Evolutionary conservation across 2,113 vertebrate genomes (phyloP).

Genomic region (Anarrhichthys ocellatus): DNA sequence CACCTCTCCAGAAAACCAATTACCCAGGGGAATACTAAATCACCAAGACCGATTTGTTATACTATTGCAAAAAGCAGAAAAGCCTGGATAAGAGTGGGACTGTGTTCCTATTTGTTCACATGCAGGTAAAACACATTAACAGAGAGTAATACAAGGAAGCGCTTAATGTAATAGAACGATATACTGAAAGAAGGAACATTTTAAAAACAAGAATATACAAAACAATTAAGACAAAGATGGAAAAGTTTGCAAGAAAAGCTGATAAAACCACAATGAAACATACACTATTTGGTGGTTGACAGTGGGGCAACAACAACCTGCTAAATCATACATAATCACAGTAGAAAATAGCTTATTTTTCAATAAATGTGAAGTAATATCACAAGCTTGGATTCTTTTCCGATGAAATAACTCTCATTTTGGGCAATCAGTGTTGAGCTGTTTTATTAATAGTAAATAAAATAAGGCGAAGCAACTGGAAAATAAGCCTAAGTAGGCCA

Average conservation of each 20-base stretch:
- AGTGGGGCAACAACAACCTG: not conserved
- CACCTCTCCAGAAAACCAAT: slow-evolving; percentile 87
- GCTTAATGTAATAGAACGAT: slow-evolving; percentile 14
- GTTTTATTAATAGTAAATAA: slow-evolving; percentile 10
- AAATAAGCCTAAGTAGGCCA: slow-evolving; percentile 55
- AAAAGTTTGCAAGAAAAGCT: not conserved
- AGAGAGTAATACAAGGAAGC: slow-evolving; percentile 2
- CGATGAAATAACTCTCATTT: not conserved
- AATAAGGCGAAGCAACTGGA: slow-evolving; percentile 23
- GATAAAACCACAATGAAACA: not conserved
- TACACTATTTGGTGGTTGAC: slow-evolving; percentile 3
- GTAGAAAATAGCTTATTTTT: not conserved
- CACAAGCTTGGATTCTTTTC: not conserved
- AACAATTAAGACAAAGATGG: not conserved
- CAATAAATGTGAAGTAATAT: not conserved
- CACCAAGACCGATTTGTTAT: slow-evolving; percentile 75
- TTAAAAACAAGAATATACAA: not conserved
- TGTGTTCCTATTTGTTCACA: slow-evolving; percentile 50
- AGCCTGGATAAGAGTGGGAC: slow-evolving; percentile 45
- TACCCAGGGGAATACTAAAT: slow-evolving; percentile 81
- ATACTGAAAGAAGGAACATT: not conserved
- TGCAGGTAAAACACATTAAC: slow-evolving; percentile 39
- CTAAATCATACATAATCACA: not conserved
- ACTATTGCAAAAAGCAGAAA: slow-evolving; percentile 65
- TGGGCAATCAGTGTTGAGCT: slow-evolving; percentile 9